Evolutionary conservation across 2,888 invertebrate genomes (phyloP).

Genomic region (Rhabditoides inermis): DNA sequence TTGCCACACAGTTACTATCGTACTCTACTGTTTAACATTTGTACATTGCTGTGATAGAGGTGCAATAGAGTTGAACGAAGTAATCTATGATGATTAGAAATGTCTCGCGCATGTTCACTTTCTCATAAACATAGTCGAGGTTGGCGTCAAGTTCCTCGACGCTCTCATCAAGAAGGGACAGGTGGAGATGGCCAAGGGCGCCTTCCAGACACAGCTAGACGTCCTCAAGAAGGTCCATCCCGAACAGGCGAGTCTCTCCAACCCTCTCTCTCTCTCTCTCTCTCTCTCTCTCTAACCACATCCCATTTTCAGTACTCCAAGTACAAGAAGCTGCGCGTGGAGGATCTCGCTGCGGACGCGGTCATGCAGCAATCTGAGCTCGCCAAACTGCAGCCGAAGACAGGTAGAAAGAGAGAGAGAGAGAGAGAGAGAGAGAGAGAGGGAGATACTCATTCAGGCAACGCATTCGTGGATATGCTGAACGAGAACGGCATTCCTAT

Average conservation of each 20-base stretch:
- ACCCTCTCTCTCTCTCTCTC: not conserved
- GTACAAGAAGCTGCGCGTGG: constrained; percentile 37
- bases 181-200: constrained; percentile 46
- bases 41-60: too few relatives aligned
- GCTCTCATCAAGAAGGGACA: constrained; percentile 45
- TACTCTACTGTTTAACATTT: too few relatives aligned
- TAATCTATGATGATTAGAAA: too few relatives aligned
- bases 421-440: not conserved
- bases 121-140: too few relatives aligned
- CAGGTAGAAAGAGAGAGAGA: constrained; percentile 11
- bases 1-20: too few relatives aligned
- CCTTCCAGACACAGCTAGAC: constrained; percentile 41
- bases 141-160: constrained; percentile 21
- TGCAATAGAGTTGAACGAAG: too few relatives aligned
- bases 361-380: constrained; percentile 40
- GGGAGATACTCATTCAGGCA: constrained; percentile 11
- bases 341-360: constrained; percentile 41
- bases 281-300: not conserved
- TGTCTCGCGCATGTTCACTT: too few relatives aligned
- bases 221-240: constrained; percentile 43
- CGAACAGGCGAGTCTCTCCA: constrained; percentile 21
- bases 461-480: constrained; percentile 42
- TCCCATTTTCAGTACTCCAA: constrained; percentile 30
- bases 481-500: constrained; percentile 46
- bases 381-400: constrained; percentile 31